Conservation (phyloP, 1,140 invertebrate genomes). For the Drosophila prosaltans region DNA sequence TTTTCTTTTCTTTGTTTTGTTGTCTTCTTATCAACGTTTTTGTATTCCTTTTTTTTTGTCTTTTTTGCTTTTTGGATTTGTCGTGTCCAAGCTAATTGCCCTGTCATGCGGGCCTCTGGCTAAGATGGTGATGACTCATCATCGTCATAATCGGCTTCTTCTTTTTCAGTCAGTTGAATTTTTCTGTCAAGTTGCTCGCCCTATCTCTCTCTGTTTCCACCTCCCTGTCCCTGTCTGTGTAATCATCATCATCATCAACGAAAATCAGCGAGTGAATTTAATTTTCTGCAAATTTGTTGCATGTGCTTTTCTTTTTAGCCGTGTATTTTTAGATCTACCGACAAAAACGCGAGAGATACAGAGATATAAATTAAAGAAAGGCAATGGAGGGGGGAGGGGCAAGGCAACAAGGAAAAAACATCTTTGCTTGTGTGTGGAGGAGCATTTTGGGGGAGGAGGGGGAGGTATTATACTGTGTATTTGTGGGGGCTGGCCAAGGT, state of each 20-base stretch:
- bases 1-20: not conserved
- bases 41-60: not conserved
- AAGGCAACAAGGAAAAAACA: no score
- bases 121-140: slow-evolving; percentile 9
- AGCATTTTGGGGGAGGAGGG: not conserved
- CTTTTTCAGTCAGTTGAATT: not conserved
- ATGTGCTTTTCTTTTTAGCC: slow-evolving; percentile 19
- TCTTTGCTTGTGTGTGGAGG: no score
- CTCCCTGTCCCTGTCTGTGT: not conserved
- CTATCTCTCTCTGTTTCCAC: not conserved
- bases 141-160: slow-evolving; percentile 1
- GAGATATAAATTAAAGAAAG: not conserved
- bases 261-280: slow-evolving; percentile 6
- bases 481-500: slow-evolving; percentile 49
- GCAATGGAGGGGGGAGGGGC: slow-evolving; percentile 14
- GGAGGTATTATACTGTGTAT: not conserved
- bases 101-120: slow-evolving; percentile 49
- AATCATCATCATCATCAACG: slow-evolving; percentile 12
- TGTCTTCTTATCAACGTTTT: not conserved
- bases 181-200: not conserved
- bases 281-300: slow-evolving; percentile 27
- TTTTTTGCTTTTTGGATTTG: slow-evolving; percentile 5
- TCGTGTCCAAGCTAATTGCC: slow-evolving; percentile 68
- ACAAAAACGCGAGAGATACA: slow-evolving; percentile 7
- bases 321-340: slow-evolving; percentile 47